phyloP scores from a whole-genome alignment of 92 coral and sea anemone genomes.

The Epizoanthus fatuus region DNA sequence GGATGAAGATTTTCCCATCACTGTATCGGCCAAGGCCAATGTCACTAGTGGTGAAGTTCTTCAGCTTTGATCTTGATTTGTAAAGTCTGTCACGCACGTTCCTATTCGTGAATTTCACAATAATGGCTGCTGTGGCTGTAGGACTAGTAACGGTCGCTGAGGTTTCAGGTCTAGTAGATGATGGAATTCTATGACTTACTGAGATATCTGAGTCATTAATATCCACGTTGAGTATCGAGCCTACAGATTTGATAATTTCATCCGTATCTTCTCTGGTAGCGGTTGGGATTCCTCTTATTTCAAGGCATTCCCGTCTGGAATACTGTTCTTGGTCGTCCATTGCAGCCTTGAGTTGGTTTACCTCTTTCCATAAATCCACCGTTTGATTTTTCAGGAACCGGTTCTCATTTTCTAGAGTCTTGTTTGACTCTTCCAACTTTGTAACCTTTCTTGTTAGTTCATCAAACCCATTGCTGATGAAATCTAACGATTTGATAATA shows the following conservation, averaged over 20 bases:
- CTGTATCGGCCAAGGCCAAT: too few species aligned
- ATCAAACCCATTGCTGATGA: neutral
- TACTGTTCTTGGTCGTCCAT: constrained; percentile 38
- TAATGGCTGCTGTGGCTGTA: too few species aligned
- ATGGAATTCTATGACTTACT: too few species aligned
- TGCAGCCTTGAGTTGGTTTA: constrained; percentile 15
- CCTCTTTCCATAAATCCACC: constrained; percentile 5
- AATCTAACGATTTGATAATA: neutral
- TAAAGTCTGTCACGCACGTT: too few species aligned
- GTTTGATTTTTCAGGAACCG: constrained; percentile 21
- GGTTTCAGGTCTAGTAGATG: too few species aligned
- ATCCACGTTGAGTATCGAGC: too few species aligned
- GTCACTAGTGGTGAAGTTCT: too few species aligned
- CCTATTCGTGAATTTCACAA: too few species aligned
- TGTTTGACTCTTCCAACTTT: constrained; percentile 17
- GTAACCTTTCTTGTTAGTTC: neutral
- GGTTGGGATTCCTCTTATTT: constrained; percentile 9
- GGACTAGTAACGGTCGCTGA: too few species aligned
- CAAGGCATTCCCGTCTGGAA: constrained; percentile 26
- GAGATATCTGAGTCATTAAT: too few species aligned
- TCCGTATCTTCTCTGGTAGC: neutral
- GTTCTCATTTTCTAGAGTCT: constrained; percentile 3
- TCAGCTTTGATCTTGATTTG: too few species aligned
- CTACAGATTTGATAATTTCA: too few species aligned
- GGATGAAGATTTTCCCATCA: neutral